Base-by-base conservation (phyloP, 1,140 invertebrate species). In the Rhagoletis zephyria region DNA sequence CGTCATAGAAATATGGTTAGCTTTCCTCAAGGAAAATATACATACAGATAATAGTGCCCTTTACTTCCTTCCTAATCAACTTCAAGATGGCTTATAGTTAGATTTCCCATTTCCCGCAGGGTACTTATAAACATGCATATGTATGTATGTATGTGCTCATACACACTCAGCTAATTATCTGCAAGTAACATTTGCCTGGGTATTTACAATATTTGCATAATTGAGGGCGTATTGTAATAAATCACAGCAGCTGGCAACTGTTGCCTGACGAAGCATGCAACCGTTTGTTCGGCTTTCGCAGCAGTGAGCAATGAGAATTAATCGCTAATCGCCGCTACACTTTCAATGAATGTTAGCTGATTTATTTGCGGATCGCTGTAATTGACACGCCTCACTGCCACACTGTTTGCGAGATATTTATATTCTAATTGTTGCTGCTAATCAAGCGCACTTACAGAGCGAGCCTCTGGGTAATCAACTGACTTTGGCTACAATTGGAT, bases 181-280 rank as follows among this genome's bases (percentile, higher is more conserved):
- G 64, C 64, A 40, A 67, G 64, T 4, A 67, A 19, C 64, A 67
- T 40, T 67, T 30, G 64, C 30, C 6, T 67, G 30, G 30, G 64
- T 67, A 67, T 67, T 40, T 67, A 67, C 64, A 30, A 67, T 67
- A 67, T 67, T 67, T 67, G 64, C 64, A 67, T 67, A 67, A 67
- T 67, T 67, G 64, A 67, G 64, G 64, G 64, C 64, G 64, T 19
- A 67, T n/a, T 40, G 64, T 5, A 67, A 67, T 67, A 67, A 67
- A 67, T 67, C 64, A 67, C 64, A 5, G 64, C 30, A 5, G 64
- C 30, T 30, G 10, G 61, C 61, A 63, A 63, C 61, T 14, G 61
- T 63, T 63, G 61, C 61, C 10, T 12, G 4, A 14, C 61, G 61
- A 63, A 63, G 61, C 12, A 14, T 63, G 10, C 61, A 0, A 1